Conservation (phyloP, 2,888 invertebrate species). For the Neocrepidodera transversa region DNA sequence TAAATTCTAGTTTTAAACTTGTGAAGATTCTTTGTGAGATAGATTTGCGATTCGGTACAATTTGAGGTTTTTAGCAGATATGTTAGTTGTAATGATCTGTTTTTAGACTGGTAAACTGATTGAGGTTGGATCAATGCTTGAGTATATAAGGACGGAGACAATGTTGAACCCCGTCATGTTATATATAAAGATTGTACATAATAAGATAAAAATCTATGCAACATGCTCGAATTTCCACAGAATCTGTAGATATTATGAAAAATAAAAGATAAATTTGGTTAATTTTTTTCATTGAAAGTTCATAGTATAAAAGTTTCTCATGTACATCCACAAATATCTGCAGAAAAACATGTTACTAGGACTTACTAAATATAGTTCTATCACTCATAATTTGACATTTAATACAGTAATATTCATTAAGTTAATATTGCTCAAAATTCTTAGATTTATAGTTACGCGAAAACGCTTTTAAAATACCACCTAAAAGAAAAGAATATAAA, state of each 20-base stretch:
- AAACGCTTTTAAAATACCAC: constrained; percentile 38
- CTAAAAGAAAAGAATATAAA: constrained; percentile 36
- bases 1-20: not conserved
- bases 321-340: constrained; percentile 32
- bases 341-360: constrained; percentile 32
- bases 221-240: constrained; percentile 28
- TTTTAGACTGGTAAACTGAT: constrained; percentile 20
- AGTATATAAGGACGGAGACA: constrained; percentile 25
- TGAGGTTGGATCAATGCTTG: constrained; percentile 9
- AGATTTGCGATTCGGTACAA: not conserved
- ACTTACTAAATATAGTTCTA: constrained; percentile 50
- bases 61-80: not conserved
- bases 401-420: constrained; percentile 52
- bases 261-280: constrained; percentile 6
- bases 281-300: constrained; percentile 11
- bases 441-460: constrained; percentile 41
- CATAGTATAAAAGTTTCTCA: constrained; percentile 27
- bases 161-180: constrained; percentile 25
- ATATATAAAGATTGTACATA: constrained; percentile 31
- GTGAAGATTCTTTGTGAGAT: not conserved
- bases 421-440: constrained; percentile 60
- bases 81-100: not conserved
- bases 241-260: constrained; percentile 27
- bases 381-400: constrained; percentile 61
- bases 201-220: constrained; percentile 28